Base-by-base conservation (phyloP, 92 coral and sea anemone genomes). In the Chrysogorgia sp. region DNA sequence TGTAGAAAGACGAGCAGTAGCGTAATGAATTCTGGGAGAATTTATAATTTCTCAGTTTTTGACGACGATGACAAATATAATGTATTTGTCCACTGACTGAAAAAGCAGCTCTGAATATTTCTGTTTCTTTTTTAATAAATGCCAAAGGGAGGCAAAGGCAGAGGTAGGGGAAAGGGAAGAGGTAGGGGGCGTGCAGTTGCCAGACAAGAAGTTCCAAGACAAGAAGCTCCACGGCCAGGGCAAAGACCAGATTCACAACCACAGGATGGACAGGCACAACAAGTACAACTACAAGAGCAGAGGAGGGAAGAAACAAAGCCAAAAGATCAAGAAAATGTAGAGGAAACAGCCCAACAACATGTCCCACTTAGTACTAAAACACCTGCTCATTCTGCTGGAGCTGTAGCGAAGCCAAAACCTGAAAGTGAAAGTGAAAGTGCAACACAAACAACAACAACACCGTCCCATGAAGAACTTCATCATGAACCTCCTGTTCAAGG, bases 91-190 rank as follows among this genome's bases (percentile, higher is more conserved):
- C n/a, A n/a, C n/a, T n/a, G n/a, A n/a, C n/a, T n/a, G n/a, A n/a
- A n/a, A n/a, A n/a, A n/a, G n/a, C n/a, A n/a, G n/a, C n/a, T n/a
- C n/a, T n/a, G n/a, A n/a, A n/a, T n/a, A n/a, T n/a, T n/a, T n/a
- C n/a, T 37, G 43, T 37, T 4, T 37, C 43, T 37, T 4, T 12
- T 37, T 37, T 37, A 47, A 47, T n/a, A 68, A 55, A 69, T 69
- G 76, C 76, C 43, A 25, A 56, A 22, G 20, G 58, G 71, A 3
- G 59, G 56, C 0, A 76, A 53, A 77, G 37, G 63, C 0, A 82
- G 84, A 49, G 90, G 90, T 7, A 70, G 88, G 21, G 80, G 84
- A 0, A 52, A 75, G 26, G 87, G 84, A 26, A 63, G 83, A 21
- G 87, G 87, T 37, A 24, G 84, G 26, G 85, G 79, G 21, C 71